Conservation (phyloP, 2,797 vertebrate genomes). For the Danio tinwini region DNA sequence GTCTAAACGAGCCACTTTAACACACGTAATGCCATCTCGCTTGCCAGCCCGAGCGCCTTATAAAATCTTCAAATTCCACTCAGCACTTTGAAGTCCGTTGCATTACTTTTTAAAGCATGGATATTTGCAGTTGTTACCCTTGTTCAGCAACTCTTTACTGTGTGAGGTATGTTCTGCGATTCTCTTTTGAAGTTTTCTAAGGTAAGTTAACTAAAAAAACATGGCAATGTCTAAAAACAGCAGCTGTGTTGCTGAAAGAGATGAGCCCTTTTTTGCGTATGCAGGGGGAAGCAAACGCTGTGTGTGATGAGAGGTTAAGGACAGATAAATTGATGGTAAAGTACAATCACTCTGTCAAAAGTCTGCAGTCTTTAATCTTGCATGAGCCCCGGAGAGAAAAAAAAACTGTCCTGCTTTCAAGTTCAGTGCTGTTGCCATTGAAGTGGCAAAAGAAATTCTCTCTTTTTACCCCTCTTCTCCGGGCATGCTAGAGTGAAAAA, state of each 20-base stretch:
- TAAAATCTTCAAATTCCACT: constrained; percentile 73
- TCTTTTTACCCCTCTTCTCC: neutral
- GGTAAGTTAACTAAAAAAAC: constrained; percentile 41
- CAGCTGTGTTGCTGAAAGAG: constrained; percentile 41
- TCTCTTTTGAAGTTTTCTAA: constrained; percentile 49
- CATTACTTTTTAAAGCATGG: constrained; percentile 61
- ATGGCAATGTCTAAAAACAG: constrained; percentile 16
- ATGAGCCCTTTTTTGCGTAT: constrained; percentile 16
- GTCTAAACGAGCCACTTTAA: constrained; percentile 35
- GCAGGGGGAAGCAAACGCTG: constrained; percentile 39
- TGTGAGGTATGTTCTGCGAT: constrained; percentile 53
- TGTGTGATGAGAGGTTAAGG: constrained; percentile 66
- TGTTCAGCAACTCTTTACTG: constrained; percentile 73
- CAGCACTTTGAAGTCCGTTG: constrained; percentile 72
- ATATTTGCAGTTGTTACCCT: constrained; percentile 72
- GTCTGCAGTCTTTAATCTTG: constrained; percentile 71
- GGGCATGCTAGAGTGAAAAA: constrained; percentile 5
- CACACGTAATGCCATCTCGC: constrained; percentile 69
- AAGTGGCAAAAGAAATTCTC: constrained; percentile 53
- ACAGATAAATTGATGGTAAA: constrained; percentile 67
- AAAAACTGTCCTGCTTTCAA: constrained; percentile 62
- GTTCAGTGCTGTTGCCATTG: constrained; percentile 55
- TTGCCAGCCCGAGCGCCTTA: constrained; percentile 67
- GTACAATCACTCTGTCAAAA: constrained; percentile 75
- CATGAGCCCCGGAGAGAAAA: constrained; percentile 63